Percentiles rank a stretch among this genome's conserved stretches.
Evolutionary conservation across 1,140 invertebrate species (phyloP).

Genomic region (Xylocopa sonorina): DNA sequence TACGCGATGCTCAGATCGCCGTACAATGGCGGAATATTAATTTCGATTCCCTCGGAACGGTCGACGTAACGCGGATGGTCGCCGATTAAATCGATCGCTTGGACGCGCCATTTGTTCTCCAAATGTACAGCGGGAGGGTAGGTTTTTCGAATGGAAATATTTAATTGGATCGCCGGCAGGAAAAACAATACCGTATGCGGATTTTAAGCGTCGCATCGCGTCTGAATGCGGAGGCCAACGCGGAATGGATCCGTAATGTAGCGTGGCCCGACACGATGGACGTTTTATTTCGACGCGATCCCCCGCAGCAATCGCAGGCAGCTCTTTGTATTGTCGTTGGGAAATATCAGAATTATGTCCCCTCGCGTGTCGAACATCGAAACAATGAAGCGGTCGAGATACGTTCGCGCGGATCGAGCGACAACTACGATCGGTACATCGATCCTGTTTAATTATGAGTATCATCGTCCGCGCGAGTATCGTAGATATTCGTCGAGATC

Average conservation of each 20-base stretch:
- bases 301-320: not conserved
- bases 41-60: not conserved
- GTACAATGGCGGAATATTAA: conserved; percentile 41
- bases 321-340: not conserved
- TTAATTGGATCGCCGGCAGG: not conserved
- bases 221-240: not conserved
- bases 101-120: not conserved
- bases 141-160: conserved; percentile 17
- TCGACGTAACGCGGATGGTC: not conserved
- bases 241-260: conserved; percentile 1
- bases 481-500: not conserved
- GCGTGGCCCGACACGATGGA: not conserved
- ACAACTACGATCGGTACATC: no score
- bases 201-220: not conserved
- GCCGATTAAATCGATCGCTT: conserved; percentile 6
- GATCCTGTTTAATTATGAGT: no score
- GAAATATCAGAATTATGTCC: not conserved
- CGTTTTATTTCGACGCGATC: conserved; percentile 9
- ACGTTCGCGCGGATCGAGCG: not conserved
- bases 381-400: not conserved
- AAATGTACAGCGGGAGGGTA: no score
- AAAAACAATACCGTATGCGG: not conserved
- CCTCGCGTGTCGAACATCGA: not conserved
- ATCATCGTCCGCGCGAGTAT: not conserved
- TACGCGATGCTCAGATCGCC: conserved; percentile 9